phyloP scores from a whole-genome alignment of 1,140 invertebrate species.

The Zophobas atratus region DNA sequence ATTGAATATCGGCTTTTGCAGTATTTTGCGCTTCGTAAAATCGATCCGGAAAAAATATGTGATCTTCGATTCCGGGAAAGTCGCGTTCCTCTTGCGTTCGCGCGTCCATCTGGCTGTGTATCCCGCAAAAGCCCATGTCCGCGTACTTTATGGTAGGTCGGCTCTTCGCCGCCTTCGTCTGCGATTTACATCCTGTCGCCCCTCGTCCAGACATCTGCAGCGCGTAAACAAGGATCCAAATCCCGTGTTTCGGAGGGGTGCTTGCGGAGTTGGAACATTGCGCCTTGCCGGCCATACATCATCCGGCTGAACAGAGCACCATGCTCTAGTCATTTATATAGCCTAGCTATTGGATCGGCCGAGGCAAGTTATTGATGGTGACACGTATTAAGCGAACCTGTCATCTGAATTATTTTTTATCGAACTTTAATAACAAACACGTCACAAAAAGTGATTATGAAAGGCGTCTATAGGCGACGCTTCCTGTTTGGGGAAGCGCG shows the following conservation, averaged over 20 bases:
- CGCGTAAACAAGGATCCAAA: slow-evolving; percentile 34
- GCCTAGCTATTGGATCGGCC: slow-evolving; percentile 48
- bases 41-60: too few species aligned
- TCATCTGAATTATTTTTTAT: slow-evolving; percentile 62
- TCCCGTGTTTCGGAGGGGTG: slow-evolving; percentile 27
- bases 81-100: too few species aligned
- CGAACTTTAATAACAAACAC: slow-evolving; percentile 60
- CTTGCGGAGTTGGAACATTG: slow-evolving; percentile 37
- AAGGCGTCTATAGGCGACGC: slow-evolving; percentile 38
- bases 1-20: too few species aligned
- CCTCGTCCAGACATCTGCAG: slow-evolving; percentile 29
- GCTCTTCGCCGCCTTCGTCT: slow-evolving; percentile 12
- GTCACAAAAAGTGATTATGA: slow-evolving; percentile 54
- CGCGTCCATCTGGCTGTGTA: too few species aligned
- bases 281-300: slow-evolving; percentile 56
- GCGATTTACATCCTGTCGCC: slow-evolving; percentile 38
- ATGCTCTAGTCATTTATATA: slow-evolving; percentile 58
- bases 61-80: too few species aligned
- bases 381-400: slow-evolving; percentile 63
- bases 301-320: slow-evolving; percentile 50
- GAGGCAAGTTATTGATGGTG: slow-evolving; percentile 63
- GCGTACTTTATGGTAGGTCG: too few species aligned
- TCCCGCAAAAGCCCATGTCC: too few species aligned
- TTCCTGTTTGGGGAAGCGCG: slow-evolving; percentile 26
- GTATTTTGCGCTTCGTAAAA: too few species aligned